phyloP scores from a whole-genome alignment of 2,888 invertebrate genomes.

The Leptinotarsa peninsularis region DNA sequence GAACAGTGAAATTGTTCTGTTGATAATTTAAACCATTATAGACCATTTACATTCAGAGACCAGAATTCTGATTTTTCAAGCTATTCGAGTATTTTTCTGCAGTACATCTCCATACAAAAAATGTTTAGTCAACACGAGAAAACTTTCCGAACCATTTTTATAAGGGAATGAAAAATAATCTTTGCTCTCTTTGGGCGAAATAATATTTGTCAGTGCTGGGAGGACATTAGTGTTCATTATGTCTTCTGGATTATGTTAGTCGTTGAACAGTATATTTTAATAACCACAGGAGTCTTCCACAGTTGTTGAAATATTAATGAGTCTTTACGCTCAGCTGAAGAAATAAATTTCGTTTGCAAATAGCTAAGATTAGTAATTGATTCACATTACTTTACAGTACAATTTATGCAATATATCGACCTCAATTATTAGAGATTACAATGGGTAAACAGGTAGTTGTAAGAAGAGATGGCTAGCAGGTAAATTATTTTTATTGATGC shows the following conservation, averaged over 20 bases:
- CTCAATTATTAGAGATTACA: too few species aligned
- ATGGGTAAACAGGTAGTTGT: too few species aligned
- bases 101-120: not conserved
- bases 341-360: not conserved
- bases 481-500: too few species aligned
- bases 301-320: not conserved
- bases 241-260: constrained; percentile 53
- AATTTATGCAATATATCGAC: too few species aligned
- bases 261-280: constrained; percentile 55
- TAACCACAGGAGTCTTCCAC: constrained; percentile 47
- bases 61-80: too few species aligned
- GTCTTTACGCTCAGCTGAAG: not conserved
- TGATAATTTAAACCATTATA: too few species aligned
- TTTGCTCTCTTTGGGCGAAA: not conserved
- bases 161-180: not conserved
- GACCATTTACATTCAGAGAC: too few species aligned
- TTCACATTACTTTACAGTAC: too few species aligned
- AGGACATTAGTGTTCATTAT: constrained; percentile 23
- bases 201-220: not conserved
- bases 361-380: too few species aligned
- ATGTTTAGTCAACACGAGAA: constrained; percentile 2
- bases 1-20: too few species aligned
- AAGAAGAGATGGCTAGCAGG: too few species aligned
- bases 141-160: not conserved
- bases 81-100: too few species aligned